Evolutionary conservation across 2,113 vertebrate species (phyloP), one percentile per base, ranked within the genome.

Genomic region (Cryptotis parvus): DNA sequence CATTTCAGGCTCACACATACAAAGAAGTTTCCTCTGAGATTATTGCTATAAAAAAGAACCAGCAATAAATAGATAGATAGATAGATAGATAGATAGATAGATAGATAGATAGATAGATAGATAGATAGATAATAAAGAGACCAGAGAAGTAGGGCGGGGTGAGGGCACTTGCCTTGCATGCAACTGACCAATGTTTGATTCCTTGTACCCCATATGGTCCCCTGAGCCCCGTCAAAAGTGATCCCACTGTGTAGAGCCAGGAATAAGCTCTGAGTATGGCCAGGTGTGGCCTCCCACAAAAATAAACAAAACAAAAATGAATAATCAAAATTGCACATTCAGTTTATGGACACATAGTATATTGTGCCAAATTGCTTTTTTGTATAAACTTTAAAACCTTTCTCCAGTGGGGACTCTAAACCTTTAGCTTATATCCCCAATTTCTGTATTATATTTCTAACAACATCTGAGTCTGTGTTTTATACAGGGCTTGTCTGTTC

Each of bases 1-100:
- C 33, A 43, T 26, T 87, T 91, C 77, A 78, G 43, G 37, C 63
- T 66, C n/a, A 55, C 14, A 6, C 9, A 14, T 52, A 24, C 39
- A 87, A 91, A 84, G 58, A 84, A 91, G 52, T 31, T 9, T 55
- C 10, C 39, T 78, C 66, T 87, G 35, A 68, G 66, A 91, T 78
- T 52, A 18, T 58, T 58, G 4, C 9, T 49, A 12, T 49, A 49
- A 49, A 49, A n/a, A 49, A 24, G 55, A 29, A 22, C 63, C 63
- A 29, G 63, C 31, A n/a, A n/a, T n/a, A n/a, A n/a, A n/a, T n/a
- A n/a, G n/a, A n/a, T n/a, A n/a, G n/a, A n/a, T n/a, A n/a, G n/a
- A n/a, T n/a, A n/a, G n/a, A n/a, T n/a, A n/a, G n/a, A n/a, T n/a
- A n/a, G n/a, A n/a, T n/a, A n/a, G n/a, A n/a, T n/a, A n/a, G n/a